phyloP scores from a whole-genome alignment of 2,797 vertebrate species.

The Myotis myotis region DNA sequence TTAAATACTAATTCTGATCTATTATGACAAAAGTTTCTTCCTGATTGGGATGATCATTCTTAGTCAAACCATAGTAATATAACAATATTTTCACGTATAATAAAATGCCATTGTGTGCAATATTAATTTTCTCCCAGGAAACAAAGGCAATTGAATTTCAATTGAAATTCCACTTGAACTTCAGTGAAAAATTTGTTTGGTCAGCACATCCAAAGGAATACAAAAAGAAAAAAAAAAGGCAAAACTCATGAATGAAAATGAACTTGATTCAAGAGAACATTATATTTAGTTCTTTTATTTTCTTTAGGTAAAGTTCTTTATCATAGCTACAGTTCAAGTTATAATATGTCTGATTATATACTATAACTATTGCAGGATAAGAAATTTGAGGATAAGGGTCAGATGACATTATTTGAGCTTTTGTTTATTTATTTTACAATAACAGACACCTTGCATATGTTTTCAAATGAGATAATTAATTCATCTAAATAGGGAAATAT shows the following conservation, averaged over 20 bases:
- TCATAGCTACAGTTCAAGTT: background rate
- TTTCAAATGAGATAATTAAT: background rate
- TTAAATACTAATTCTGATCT: background rate
- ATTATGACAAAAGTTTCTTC: background rate
- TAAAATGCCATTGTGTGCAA: background rate
- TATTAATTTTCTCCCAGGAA: background rate
- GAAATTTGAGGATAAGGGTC: background rate
- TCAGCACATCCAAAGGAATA: constrained; percentile 5
- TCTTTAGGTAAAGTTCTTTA: background rate
- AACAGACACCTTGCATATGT: background rate
- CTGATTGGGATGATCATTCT: background rate
- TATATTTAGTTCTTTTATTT: background rate
- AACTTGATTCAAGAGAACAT: background rate
- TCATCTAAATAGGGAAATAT: background rate
- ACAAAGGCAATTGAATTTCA: constrained; percentile 20
- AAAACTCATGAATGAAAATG: background rate
- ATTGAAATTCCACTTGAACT: background rate
- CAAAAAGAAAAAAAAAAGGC: background rate
- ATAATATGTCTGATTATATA: background rate
- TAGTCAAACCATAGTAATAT: background rate
- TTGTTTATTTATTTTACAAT: background rate
- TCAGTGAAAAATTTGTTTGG: background rate
- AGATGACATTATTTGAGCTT: background rate
- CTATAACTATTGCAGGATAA: background rate
- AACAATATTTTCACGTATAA: constrained; percentile 33